A percentile compares a stretch with the other conserved stretches of the same genome.
Evolutionary conservation across 2,888 invertebrate genomes (phyloP).

Genomic region (Limenitis camilla): DNA sequence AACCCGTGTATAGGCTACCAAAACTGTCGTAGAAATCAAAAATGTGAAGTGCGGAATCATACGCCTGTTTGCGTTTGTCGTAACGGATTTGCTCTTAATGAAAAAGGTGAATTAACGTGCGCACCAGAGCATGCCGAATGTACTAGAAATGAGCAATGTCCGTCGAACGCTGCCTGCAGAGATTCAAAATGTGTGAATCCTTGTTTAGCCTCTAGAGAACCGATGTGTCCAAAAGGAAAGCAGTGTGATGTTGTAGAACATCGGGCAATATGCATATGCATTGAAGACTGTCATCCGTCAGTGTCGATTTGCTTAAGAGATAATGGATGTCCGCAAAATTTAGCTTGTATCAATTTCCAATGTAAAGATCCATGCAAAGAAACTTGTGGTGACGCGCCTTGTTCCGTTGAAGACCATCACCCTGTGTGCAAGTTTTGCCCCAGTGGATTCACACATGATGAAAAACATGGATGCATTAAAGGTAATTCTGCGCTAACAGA

Average conservation of each 20-base stretch:
- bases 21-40: slow-evolving; percentile 86
- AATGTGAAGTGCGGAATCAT: slow-evolving; percentile 91
- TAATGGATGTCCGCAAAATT: slow-evolving; percentile 88
- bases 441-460: slow-evolving; percentile 92
- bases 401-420: slow-evolving; percentile 95
- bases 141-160: slow-evolving; percentile 86
- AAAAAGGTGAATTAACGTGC: slow-evolving; percentile 89
- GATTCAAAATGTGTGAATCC: slow-evolving; percentile 90
- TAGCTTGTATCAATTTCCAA: slow-evolving; percentile 90
- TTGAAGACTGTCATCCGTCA: slow-evolving; percentile 89
- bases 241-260: slow-evolving; percentile 92
- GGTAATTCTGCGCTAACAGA: slow-evolving; percentile 79
- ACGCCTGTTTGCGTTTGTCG: slow-evolving; percentile 91
- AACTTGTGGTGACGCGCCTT: slow-evolving; percentile 91
- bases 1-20: slow-evolving; percentile 85
- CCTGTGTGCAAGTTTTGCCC: slow-evolving; percentile 97
- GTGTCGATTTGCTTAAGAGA: slow-evolving; percentile 92
- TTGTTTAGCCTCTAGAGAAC: slow-evolving; percentile 78
- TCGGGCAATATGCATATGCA: slow-evolving; percentile 88
- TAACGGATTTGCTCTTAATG: slow-evolving; percentile 90
- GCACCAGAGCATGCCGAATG: slow-evolving; percentile 88
- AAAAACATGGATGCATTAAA: slow-evolving; percentile 95
- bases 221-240: slow-evolving; percentile 86
- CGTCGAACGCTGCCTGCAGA: slow-evolving; percentile 88
- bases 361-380: slow-evolving; percentile 93